Evolutionary conservation across 2,888 invertebrate species (phyloP).

Genomic region (Graphium colonna): DNA sequence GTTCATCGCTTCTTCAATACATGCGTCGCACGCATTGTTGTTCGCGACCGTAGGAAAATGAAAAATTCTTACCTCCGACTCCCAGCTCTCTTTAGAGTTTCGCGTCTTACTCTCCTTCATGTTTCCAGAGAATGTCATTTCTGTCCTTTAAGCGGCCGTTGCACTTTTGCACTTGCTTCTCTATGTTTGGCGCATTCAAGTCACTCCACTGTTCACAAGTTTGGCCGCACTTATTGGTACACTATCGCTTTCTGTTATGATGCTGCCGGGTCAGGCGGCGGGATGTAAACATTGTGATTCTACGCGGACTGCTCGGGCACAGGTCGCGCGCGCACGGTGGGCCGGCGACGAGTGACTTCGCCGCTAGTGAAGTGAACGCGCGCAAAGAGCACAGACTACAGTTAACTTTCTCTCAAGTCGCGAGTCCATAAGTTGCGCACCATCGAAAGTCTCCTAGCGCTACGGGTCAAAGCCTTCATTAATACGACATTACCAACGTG

Average conservation of each 20-base stretch:
- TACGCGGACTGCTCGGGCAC: neutral
- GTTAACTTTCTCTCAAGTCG: slow-evolving; percentile 77
- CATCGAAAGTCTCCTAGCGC: slow-evolving; percentile 71
- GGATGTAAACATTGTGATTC: slow-evolving; percentile 50
- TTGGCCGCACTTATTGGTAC: slow-evolving; percentile 41
- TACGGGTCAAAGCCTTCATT: slow-evolving; percentile 67
- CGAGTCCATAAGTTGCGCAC: slow-evolving; percentile 60
- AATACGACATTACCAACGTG: slow-evolving; percentile 25
- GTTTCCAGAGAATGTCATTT: slow-evolving; percentile 70
- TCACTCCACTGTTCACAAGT: slow-evolving; percentile 39
- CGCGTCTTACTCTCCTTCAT: slow-evolving; percentile 73
- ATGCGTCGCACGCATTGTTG: slow-evolving; percentile 46
- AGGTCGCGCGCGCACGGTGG: slow-evolving; percentile 29
- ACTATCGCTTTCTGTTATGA: slow-evolving; percentile 69
- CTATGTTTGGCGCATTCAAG: slow-evolving; percentile 8
- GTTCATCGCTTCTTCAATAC: slow-evolving; percentile 47
- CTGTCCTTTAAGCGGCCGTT: slow-evolving; percentile 41
- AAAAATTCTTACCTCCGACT: slow-evolving; percentile 67
- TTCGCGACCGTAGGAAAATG: slow-evolving; percentile 28
- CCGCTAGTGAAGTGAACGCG: slow-evolving; percentile 30
- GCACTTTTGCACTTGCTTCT: slow-evolving; percentile 49
- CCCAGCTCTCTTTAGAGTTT: slow-evolving; percentile 67
- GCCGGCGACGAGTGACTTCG: slow-evolving; percentile 44
- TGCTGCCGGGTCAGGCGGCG: slow-evolving; percentile 44
- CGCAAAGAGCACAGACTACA: slow-evolving; percentile 74